Conservation (phyloP, 2,888 invertebrate genomes). For the Euphydryas editha region DNA sequence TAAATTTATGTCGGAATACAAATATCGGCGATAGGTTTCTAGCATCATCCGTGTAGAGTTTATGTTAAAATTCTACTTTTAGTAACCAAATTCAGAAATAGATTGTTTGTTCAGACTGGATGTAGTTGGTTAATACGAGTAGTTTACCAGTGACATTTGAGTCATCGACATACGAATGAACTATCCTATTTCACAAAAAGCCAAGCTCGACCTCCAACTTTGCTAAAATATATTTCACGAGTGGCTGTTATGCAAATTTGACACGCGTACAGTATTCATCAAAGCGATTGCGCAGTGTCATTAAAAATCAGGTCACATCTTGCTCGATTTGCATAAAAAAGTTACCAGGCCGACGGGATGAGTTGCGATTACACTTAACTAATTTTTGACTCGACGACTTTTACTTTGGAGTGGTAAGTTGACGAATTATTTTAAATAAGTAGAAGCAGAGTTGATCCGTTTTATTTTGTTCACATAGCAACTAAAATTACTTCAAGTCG, state of each 20-base stretch:
- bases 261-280: constrained; percentile 58
- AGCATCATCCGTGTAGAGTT: too few relatives aligned
- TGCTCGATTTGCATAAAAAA: constrained; percentile 80
- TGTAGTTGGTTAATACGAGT: too few relatives aligned
- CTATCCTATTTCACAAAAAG: constrained; percentile 18
- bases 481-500: background rate
- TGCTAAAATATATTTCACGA: constrained; percentile 32
- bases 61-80: too few relatives aligned
- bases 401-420: constrained; percentile 15
- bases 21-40: too few relatives aligned
- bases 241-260: constrained; percentile 37
- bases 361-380: constrained; percentile 61
- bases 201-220: constrained; percentile 25
- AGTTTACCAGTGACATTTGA: background rate
- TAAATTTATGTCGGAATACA: too few relatives aligned
- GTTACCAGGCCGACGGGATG: constrained; percentile 56
- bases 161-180: background rate
- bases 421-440: background rate
- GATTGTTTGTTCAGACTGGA: too few relatives aligned
- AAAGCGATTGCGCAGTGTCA: constrained; percentile 77
- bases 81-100: too few relatives aligned
- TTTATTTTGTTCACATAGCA: background rate
- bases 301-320: constrained; percentile 78
- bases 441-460: background rate
- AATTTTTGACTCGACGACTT: constrained; percentile 58